A percentile compares a stretch with the other conserved stretches of the same genome.
phyloP scores from a whole-genome alignment of 2,888 invertebrate genomes.

The Noctua fimbriata region DNA sequence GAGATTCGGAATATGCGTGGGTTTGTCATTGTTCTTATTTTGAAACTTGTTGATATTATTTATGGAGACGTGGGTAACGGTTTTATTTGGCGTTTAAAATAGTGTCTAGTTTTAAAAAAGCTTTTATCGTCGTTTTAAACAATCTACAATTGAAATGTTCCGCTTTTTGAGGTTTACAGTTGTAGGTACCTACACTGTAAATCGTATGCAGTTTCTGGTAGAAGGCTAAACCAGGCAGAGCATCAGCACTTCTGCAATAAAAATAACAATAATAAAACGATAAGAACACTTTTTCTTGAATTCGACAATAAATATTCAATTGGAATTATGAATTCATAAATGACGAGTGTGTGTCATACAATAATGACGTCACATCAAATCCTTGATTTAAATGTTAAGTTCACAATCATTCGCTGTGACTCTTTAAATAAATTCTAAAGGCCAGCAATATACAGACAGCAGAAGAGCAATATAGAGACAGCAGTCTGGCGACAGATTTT shows the following conservation, averaged over 20 bases:
- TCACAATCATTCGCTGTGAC: not conserved
- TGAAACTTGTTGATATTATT: slow-evolving; percentile 29
- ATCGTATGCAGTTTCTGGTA: not conserved
- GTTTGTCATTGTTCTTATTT: slow-evolving; percentile 53
- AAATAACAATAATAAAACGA: not conserved
- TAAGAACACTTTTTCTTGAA: not conserved
- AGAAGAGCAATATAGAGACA: not conserved
- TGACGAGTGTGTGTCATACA: not conserved
- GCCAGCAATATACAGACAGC: not conserved
- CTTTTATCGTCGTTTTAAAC: not conserved
- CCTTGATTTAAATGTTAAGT: slow-evolving; percentile 17
- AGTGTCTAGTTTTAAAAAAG: not conserved
- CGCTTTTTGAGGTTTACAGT: not conserved
- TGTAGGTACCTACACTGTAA: not conserved
- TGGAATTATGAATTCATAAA: not conserved
- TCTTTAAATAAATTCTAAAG: slow-evolving; percentile 15
- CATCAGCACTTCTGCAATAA: not conserved
- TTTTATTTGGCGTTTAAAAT: not conserved
- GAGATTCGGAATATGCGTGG: slow-evolving; percentile 49
- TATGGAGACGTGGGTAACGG: slow-evolving; percentile 10
- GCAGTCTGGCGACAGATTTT: not conserved
- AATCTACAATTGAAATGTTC: not conserved
- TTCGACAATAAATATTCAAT: not conserved
- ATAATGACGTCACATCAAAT: not conserved
- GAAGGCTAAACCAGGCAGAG: too few relatives aligned